Percentiles rank a stretch among this genome's conserved stretches.
Evolutionary conservation across 2,113 vertebrate genomes (phyloP).

Genomic region (Bothrops jararaca): DNA sequence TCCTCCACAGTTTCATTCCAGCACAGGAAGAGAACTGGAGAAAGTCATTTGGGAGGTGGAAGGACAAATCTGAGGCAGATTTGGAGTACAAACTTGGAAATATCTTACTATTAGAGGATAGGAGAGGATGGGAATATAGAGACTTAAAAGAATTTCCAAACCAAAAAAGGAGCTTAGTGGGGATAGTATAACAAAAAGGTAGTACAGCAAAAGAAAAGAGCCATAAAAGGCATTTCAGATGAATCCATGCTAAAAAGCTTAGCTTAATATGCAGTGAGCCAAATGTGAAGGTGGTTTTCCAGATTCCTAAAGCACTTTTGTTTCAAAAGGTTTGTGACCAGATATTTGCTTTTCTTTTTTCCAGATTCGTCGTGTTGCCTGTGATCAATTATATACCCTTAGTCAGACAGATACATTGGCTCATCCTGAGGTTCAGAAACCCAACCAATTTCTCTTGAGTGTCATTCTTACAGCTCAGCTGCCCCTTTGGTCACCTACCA

Average conservation of each 20-base stretch:
- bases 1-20: too few relatives aligned
- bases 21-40: too few relatives aligned
- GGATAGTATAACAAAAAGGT: background rate
- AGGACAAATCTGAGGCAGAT: background rate
- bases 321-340: background rate
- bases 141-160: background rate
- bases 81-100: too few relatives aligned
- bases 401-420: conserved; percentile 93
- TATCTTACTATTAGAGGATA: too few relatives aligned
- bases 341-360: background rate
- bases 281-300: background rate
- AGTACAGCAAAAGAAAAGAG: background rate
- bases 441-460: conserved; percentile 91
- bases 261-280: background rate
- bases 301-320: background rate
- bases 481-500: conserved; percentile 96
- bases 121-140: too few relatives aligned
- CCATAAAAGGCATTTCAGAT: background rate
- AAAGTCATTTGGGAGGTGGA: background rate
- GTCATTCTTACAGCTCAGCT: conserved; percentile 92
- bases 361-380: conserved; percentile 94
- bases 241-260: background rate
- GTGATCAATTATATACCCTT: conserved; percentile 95
- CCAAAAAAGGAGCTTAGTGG: background rate
- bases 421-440: conserved; percentile 90